These are phyloP conservation scores for Lycia hirtaria DNA, from an alignment of 2,888 invertebrate species.

Conservation along the genomic window DNA sequence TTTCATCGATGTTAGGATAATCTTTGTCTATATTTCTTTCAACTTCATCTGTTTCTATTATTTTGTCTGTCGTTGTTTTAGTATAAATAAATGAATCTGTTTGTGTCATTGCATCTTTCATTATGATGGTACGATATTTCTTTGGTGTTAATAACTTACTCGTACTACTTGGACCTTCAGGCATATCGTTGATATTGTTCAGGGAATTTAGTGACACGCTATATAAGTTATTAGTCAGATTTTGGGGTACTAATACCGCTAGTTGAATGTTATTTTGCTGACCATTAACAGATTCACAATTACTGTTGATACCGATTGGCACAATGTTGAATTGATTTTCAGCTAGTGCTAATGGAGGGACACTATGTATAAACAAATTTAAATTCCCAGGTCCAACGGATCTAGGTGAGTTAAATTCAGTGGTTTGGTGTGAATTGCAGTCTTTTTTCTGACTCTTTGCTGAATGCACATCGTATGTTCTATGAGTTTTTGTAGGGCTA, in stretches of 20 bases:
- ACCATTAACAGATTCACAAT: slow-evolving; percentile 71
- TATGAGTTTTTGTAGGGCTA: slow-evolving; percentile 73
- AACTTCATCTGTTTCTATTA: slow-evolving; percentile 66
- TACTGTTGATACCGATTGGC: slow-evolving; percentile 73
- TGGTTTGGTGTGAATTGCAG: slow-evolving; percentile 69
- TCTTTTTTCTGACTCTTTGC: slow-evolving; percentile 73
- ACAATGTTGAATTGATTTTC: slow-evolving; percentile 79
- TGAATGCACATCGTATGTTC: slow-evolving; percentile 76
- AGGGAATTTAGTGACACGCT: slow-evolving; percentile 76
- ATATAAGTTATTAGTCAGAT: slow-evolving; percentile 70
- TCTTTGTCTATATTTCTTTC: slow-evolving; percentile 82
- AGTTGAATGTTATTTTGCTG: slow-evolving; percentile 83
- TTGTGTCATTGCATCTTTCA: slow-evolving; percentile 89
- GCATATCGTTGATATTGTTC: slow-evolving; percentile 63
- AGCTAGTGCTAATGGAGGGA: slow-evolving; percentile 70
- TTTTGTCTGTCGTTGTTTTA: slow-evolving; percentile 61
- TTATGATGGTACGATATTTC: slow-evolving; percentile 77
- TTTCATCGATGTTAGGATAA: slow-evolving; percentile 79
- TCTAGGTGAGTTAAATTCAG: slow-evolving; percentile 76
- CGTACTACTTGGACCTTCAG: slow-evolving; percentile 59
- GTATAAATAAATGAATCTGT: slow-evolving; percentile 78
- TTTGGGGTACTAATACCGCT: slow-evolving; percentile 86
- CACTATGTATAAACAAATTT: slow-evolving; percentile 76
- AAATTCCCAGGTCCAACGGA: slow-evolving; percentile 72
- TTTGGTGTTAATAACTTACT: slow-evolving; percentile 75